phyloP scores from a whole-genome alignment of 1,140 invertebrate genomes.

The Paraescarpia echinospica region DNA sequence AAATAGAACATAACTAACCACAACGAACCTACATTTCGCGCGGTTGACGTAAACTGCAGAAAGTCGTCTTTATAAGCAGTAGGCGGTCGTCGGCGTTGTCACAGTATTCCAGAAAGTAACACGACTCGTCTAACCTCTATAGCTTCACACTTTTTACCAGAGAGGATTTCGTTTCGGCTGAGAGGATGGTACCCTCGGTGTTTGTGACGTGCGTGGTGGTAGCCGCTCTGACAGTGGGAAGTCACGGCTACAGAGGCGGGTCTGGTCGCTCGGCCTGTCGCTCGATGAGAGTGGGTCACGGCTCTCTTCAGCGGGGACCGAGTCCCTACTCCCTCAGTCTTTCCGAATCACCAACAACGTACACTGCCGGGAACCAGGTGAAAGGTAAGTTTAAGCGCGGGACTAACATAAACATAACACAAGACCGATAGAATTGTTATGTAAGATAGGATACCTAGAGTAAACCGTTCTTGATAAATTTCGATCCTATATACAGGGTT shows the following conservation, averaged over 20 bases:
- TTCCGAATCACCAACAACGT: neutral
- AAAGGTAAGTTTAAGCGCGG: neutral
- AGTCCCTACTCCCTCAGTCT: neutral
- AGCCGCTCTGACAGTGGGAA: neutral
- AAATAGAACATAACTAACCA: neutral
- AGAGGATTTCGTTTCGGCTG: neutral
- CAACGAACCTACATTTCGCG: too few species aligned
- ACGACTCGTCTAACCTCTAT: neutral
- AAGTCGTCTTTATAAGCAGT: neutral
- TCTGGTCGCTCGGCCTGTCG: neutral
- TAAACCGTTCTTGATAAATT: neutral
- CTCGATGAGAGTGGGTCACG: neutral
- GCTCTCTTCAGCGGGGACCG: neutral
- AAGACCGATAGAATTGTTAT: neutral
- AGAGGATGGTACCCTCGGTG: neutral
- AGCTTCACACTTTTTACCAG: neutral
- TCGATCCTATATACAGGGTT: neutral
- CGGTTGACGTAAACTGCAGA: neutral
- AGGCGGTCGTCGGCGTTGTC: neutral
- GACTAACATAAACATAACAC: neutral
- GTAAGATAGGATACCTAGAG: too few species aligned
- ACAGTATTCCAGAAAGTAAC: neutral
- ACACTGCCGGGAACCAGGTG: neutral
- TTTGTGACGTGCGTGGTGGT: neutral
- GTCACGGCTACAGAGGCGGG: neutral